Percentiles rank a stretch among this genome's conserved stretches.
These are phyloP conservation scores for Gymnarchus niloticus DNA, from an alignment of 2,113 vertebrate species.

Conservation along the genomic window DNA sequence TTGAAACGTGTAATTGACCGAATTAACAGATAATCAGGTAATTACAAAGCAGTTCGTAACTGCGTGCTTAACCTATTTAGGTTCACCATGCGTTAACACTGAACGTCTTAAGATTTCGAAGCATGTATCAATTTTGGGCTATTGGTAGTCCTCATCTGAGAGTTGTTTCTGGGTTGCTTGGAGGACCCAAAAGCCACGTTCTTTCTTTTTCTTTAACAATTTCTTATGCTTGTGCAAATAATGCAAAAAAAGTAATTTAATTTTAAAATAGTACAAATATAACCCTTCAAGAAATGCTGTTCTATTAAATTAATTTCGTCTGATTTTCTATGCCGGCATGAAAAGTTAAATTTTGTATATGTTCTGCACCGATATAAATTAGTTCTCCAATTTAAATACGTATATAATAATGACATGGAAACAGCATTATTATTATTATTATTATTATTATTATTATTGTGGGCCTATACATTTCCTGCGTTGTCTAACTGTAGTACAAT, in stretches of 20 bases:
- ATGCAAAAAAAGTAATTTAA: background rate
- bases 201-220: background rate
- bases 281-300: background rate
- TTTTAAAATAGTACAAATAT: background rate
- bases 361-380: background rate
- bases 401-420: background rate
- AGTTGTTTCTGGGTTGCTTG: background rate
- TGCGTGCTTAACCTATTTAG: background rate
- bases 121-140: background rate
- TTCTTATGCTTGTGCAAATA: background rate
- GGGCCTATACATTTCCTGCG: background rate
- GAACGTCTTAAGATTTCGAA: conserved; percentile 13
- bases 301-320: no score
- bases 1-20: conserved; percentile 25
- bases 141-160: background rate
- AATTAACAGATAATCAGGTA: conserved; percentile 27
- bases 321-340: background rate
- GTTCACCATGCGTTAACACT: background rate
- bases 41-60: conserved; percentile 20
- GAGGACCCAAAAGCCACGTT: background rate
- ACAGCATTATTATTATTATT: conserved; percentile 12
- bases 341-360: background rate
- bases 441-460: conserved; percentile 20
- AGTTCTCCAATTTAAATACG: background rate
- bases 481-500: background rate